Percentiles rank a stretch among this genome's conserved stretches.
Evolutionary conservation across 2,888 invertebrate species (phyloP).

Genomic region (Endotricha flammealis): DNA sequence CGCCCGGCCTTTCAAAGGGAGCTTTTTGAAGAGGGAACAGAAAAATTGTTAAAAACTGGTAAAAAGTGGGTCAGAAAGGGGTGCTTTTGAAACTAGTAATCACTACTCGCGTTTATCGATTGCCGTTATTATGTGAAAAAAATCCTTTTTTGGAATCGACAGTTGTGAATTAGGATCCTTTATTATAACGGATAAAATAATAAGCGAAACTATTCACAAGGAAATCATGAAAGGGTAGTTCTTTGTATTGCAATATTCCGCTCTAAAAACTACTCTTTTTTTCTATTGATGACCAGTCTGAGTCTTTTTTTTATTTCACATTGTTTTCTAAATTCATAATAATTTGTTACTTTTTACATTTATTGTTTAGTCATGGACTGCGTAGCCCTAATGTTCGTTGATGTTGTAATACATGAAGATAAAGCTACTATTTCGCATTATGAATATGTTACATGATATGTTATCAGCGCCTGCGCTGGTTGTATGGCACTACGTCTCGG

Average conservation of each 20-base stretch:
- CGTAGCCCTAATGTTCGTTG: too few relatives aligned
- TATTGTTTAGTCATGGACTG: too few relatives aligned
- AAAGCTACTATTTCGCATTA: too few relatives aligned
- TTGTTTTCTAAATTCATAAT: too few relatives aligned
- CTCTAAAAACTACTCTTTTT: too few relatives aligned
- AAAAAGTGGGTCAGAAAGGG: slow-evolving; percentile 79
- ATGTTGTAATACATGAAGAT: too few relatives aligned
- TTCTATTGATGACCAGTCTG: background rate
- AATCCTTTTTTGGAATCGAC: slow-evolving; percentile 53
- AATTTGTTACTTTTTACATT: too few relatives aligned
- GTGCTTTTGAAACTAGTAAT: slow-evolving; percentile 76
- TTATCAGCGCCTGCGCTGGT: too few relatives aligned
- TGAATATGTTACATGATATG: too few relatives aligned
- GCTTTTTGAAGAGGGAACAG: slow-evolving; percentile 66
- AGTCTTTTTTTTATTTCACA: too few relatives aligned
- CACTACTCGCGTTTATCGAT: slow-evolving; percentile 73
- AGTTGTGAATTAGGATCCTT: slow-evolving; percentile 60
- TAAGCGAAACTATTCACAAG: slow-evolving; percentile 35
- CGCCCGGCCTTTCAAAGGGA: slow-evolving; percentile 75
- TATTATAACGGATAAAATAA: slow-evolving; percentile 50
- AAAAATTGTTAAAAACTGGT: slow-evolving; percentile 72
- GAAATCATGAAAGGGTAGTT: slow-evolving; percentile 34
- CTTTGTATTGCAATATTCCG: slow-evolving; percentile 10
- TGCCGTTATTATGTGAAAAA: slow-evolving; percentile 74
- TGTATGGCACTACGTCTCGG: too few relatives aligned